Conservation (phyloP, 2,888 invertebrate species). For the Ramazzottius varieornatus region DNA sequence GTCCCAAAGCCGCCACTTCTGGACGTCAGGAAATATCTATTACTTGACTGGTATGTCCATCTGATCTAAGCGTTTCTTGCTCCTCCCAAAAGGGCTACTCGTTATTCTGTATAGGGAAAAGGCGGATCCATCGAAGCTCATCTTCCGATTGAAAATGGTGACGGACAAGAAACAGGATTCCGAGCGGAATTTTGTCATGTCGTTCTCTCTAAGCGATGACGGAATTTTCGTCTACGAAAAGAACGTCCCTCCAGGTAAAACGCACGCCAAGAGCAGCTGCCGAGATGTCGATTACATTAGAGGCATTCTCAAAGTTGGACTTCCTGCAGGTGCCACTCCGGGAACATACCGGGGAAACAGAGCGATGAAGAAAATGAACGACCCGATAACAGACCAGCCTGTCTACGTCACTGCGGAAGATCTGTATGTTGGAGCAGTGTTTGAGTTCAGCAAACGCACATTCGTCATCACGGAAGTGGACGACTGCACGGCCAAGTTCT, state of each 20-base stretch:
- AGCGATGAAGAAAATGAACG: not conserved
- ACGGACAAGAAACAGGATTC: not conserved
- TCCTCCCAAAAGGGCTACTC: too few species aligned
- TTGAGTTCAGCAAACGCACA: not conserved
- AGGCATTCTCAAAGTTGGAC: not conserved
- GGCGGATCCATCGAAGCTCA: not conserved
- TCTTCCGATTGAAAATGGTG: not conserved
- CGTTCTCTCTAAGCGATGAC: not conserved
- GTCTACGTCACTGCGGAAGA: not conserved
- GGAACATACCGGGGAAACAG: not conserved
- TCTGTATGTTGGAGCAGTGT: not conserved
- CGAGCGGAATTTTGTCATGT: not conserved
- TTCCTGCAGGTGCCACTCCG: not conserved
- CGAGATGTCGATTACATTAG: too few species aligned
- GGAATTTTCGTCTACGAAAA: not conserved
- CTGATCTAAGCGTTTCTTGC: too few species aligned
- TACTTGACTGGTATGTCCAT: constrained; percentile 38
- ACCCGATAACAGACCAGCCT: not conserved
- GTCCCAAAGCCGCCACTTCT: constrained; percentile 46
- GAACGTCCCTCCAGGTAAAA: not conserved
- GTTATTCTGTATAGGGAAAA: not conserved
- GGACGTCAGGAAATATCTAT: constrained; percentile 51
- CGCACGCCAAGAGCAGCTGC: too few species aligned
- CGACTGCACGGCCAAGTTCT: not conserved
- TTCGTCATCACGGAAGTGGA: not conserved